These are phyloP conservation scores for Calameuta idolon DNA, from an alignment of 2,888 invertebrate species.

Conservation along the genomic window DNA sequence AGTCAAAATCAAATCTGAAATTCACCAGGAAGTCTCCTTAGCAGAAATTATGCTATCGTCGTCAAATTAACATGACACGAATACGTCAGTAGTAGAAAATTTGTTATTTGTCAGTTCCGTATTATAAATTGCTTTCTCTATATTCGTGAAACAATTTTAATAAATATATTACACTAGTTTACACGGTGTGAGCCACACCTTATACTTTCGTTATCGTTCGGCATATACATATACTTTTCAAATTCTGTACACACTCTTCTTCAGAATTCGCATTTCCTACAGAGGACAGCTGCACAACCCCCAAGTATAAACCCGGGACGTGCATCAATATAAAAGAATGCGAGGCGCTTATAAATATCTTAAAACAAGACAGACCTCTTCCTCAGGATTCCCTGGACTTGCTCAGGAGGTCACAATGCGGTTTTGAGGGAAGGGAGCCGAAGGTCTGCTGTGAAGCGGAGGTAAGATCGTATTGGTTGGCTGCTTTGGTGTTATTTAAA, in stretches of 20 bases:
- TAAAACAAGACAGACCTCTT: slow-evolving; percentile 50
- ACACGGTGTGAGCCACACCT: not conserved
- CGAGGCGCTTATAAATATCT: slow-evolving; percentile 47
- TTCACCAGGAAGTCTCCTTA: not conserved
- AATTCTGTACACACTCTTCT: not conserved
- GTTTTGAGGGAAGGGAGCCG: slow-evolving; percentile 64
- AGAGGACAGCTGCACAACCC: slow-evolving; percentile 52
- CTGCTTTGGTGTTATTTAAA: not conserved
- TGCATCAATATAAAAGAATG: slow-evolving; percentile 66
- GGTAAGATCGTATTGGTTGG: slow-evolving; percentile 17
- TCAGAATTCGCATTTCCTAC: slow-evolving; percentile 12
- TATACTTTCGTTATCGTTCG: not conserved
- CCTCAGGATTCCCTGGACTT: slow-evolving; percentile 41
- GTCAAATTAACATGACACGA: not conserved
- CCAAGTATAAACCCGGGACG: slow-evolving; percentile 47
- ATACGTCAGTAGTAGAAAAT: not conserved
- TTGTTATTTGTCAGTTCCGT: not conserved
- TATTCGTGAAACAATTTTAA: not conserved
- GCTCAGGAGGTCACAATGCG: slow-evolving; percentile 66
- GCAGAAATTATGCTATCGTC: not conserved
- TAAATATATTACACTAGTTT: not conserved
- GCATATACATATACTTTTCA: not conserved
- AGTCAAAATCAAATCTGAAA: not conserved
- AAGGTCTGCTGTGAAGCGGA: slow-evolving; percentile 63
- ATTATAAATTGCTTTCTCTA: not conserved